Percentiles rank a stretch among this genome's conserved stretches.
These are phyloP conservation scores for Muscina levida DNA, from an alignment of 2,888 invertebrate species.

Conservation along the genomic window DNA sequence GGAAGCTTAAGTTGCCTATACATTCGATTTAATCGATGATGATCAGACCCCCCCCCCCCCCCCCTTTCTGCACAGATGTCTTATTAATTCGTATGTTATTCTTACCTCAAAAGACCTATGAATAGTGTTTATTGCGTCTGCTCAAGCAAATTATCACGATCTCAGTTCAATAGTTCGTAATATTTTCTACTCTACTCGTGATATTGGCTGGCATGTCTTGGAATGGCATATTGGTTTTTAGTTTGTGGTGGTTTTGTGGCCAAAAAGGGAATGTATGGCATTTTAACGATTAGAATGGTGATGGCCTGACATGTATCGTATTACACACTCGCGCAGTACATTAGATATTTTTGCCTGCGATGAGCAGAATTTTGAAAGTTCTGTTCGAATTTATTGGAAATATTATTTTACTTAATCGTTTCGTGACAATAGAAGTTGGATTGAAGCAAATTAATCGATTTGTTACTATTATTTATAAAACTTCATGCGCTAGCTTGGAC, in stretches of 20 bases:
- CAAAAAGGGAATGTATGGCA: conserved; percentile 53
- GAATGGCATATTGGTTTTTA: conserved; percentile 14
- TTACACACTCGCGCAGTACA: neutral
- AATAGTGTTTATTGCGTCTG: conserved; percentile 61
- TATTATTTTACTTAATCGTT: conserved; percentile 32
- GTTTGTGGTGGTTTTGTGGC: neutral
- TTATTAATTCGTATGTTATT: neutral
- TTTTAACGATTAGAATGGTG: conserved; percentile 60
- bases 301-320: conserved; percentile 34
- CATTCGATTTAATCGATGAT: conserved; percentile 24
- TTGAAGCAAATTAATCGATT: no score
- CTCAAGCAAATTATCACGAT: conserved; percentile 62
- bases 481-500: no score
- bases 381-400: conserved; percentile 17
- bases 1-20: conserved; percentile 31
- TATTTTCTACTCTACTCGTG: conserved; percentile 13
- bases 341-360: neutral
- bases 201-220: neutral
- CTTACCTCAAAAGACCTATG: no score
- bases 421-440: conserved; percentile 40
- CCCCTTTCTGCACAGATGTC: conserved; percentile 3
- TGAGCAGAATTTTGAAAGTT: conserved; percentile 34
- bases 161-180: conserved; percentile 60
- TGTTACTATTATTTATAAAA: no score
- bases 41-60: neutral